A percentile compares a stretch with the other conserved stretches of the same genome.
phyloP scores from a whole-genome alignment of 92 coral and sea anemone genomes.

The Blastomussa wellsi region DNA sequence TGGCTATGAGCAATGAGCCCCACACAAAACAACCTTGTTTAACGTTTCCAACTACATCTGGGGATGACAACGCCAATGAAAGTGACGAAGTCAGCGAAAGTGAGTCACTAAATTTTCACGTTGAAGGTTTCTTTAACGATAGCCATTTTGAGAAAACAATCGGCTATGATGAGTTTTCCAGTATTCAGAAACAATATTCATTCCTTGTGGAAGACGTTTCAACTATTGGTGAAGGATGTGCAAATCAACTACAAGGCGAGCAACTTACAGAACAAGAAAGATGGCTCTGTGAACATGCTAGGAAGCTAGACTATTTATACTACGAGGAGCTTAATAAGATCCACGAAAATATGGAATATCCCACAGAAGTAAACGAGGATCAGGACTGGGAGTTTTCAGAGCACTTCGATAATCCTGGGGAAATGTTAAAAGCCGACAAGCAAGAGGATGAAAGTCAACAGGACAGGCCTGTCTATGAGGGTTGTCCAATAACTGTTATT shows the following conservation, averaged over 20 bases:
- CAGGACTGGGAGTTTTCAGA: conserved; percentile 11
- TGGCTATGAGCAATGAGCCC: not conserved
- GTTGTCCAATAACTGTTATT: conserved; percentile 11
- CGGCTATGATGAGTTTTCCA: not conserved
- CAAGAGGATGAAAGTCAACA: not conserved
- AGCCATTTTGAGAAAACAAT: not conserved
- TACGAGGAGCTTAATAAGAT: conserved; percentile 23
- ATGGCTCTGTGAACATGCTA: conserved; percentile 25
- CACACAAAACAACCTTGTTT: conserved; percentile 4
- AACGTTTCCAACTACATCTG: conserved; percentile 4
- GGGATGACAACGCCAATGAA: conserved; percentile 1
- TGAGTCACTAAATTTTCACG: too few relatives aligned
- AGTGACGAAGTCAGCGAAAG: not conserved
- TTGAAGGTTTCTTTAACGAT: conserved; percentile 1
- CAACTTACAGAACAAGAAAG: conserved; percentile 14
- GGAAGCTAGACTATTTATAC: conserved; percentile 17
- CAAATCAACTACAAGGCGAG: not conserved
- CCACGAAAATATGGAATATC: conserved; percentile 9
- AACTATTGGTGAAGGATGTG: not conserved
- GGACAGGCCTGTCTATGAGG: conserved; percentile 28
- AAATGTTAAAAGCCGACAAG: not conserved
- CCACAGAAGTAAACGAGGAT: conserved; percentile 1
- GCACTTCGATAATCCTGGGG: conserved; percentile 8
- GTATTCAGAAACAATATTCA: conserved; percentile 18
- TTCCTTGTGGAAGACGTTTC: conserved; percentile 7